Evolutionary conservation across 2,113 vertebrate species (phyloP).

Genomic region (Sporophila hypoxantha): DNA sequence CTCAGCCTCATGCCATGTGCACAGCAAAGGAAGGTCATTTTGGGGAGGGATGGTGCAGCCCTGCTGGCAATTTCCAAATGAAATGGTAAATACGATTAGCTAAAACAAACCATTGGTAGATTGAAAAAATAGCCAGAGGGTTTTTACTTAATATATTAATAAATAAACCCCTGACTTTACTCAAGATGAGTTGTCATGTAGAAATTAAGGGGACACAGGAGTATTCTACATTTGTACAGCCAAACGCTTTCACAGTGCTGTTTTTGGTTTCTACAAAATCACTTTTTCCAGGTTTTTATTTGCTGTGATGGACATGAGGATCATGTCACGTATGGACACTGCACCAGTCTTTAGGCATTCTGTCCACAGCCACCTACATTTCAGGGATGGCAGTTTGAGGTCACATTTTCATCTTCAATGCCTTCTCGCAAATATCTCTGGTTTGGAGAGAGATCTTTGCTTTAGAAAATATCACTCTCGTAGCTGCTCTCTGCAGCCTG

Average conservation of each 20-base stretch:
- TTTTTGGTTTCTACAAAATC: not conserved
- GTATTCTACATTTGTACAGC: not conserved
- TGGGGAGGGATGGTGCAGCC: not conserved
- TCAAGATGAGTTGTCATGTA: not conserved
- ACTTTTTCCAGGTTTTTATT: not conserved
- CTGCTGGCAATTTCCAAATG: not conserved
- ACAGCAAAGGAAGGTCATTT: not conserved
- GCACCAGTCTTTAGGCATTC: not conserved
- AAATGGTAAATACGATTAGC: not conserved
- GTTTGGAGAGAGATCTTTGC: not conserved
- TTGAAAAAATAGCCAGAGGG: not conserved
- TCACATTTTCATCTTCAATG: not conserved
- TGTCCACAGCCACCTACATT: not conserved
- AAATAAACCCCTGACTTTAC: not conserved
- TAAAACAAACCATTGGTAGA: not conserved
- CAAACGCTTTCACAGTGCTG: not conserved
- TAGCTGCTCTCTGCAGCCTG: not conserved
- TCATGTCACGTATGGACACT: fast-evolving
- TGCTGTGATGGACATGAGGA: not conserved
- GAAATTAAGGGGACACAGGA: not conserved
- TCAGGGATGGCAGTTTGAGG: not conserved
- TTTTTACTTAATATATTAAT: not conserved
- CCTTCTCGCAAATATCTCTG: not conserved
- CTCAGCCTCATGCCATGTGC: not conserved
- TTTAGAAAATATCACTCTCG: not conserved